phyloP scores from a whole-genome alignment of 2,797 vertebrate genomes.

The Lacerta agilis region DNA sequence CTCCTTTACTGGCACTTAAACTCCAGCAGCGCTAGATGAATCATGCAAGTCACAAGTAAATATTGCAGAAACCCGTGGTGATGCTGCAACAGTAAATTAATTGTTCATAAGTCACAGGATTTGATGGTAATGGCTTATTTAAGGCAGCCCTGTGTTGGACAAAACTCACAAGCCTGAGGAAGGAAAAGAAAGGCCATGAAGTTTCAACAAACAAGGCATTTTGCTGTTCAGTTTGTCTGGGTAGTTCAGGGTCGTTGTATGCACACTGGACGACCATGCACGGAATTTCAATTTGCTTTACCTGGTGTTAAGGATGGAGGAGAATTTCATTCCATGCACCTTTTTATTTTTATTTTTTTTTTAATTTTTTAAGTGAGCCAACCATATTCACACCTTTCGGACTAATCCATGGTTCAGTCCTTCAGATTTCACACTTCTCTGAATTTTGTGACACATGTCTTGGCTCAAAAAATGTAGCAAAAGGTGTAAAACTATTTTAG shows the following conservation, averaged over 20 bases:
- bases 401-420: no score
- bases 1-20: conserved; percentile 57
- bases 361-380: no score
- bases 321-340: neutral
- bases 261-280: neutral
- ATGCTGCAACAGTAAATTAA: conserved; percentile 25
- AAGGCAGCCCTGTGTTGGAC: neutral
- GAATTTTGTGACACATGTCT: no score
- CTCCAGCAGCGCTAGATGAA: conserved; percentile 36
- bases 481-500: no score
- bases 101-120: conserved; percentile 18
- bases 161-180: conserved; percentile 16
- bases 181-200: neutral
- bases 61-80: conserved; percentile 18
- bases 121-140: conserved; percentile 16
- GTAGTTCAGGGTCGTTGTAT: no score
- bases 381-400: no score
- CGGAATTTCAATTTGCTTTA: neutral
- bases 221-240: neutral
- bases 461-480: no score
- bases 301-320: neutral
- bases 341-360: no score
- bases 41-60: neutral
- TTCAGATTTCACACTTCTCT: no score
- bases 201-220: neutral